Conservation (phyloP, 2,113 vertebrate species). For the Crotalus horridus region DNA sequence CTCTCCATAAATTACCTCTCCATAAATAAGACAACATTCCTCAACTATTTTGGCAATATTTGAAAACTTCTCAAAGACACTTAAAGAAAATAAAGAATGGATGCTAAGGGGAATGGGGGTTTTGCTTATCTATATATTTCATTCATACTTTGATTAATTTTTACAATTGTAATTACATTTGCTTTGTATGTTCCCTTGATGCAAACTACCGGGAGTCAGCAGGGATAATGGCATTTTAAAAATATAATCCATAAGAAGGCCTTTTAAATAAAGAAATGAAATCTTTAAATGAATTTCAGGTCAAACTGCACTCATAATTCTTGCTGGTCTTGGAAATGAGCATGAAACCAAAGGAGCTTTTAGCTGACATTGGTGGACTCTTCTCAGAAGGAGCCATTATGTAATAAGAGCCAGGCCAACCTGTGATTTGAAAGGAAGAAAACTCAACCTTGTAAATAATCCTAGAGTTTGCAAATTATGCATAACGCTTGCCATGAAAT, state of each 20-base stretch:
- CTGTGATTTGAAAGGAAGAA: not conserved
- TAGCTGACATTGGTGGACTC: conserved; percentile 6
- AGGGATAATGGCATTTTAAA: not conserved
- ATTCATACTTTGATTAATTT: not conserved
- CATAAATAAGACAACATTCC: not conserved
- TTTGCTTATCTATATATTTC: not conserved
- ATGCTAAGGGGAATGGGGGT: not conserved
- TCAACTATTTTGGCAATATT: not conserved
- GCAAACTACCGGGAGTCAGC: not conserved
- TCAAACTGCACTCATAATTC: not conserved
- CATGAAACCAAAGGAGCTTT: conserved; percentile 51
- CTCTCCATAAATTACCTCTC: not conserved
- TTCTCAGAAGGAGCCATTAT: not conserved
- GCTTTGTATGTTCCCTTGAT: not conserved
- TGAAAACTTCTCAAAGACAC: not conserved
- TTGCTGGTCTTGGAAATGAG: conserved; percentile 37
- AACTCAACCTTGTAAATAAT: not conserved
- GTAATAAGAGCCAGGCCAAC: not conserved
- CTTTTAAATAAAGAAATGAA: not conserved
- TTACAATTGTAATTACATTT: no score
- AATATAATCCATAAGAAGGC: not conserved
- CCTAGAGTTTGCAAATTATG: not conserved
- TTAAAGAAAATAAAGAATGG: not conserved
- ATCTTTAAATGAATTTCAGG: not conserved
- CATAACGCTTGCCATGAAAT: not conserved